Percentiles rank a stretch among this genome's conserved stretches.
These are phyloP conservation scores for Tenebrosternarchus preto DNA, from an alignment of 2,113 vertebrate genomes.

Conservation along the genomic window DNA sequence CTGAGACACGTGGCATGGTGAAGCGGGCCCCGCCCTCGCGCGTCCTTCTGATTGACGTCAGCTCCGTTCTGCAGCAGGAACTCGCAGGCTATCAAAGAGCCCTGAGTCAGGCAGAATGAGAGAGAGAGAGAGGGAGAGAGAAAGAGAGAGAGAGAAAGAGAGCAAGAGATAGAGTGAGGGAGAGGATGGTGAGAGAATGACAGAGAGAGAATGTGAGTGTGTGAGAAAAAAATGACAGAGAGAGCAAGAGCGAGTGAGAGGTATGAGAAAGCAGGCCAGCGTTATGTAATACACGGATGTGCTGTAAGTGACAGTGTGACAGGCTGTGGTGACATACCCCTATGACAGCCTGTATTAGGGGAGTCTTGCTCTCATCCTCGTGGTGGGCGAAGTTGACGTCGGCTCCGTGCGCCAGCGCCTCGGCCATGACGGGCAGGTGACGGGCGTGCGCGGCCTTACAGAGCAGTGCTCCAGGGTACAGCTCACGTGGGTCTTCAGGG, in stretches of 20 bases:
- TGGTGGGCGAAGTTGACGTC: slow-evolving; percentile 84
- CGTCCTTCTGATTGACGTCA: slow-evolving; percentile 91
- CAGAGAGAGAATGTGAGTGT: neutral
- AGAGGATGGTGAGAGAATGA: neutral
- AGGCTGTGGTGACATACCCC: slow-evolving; percentile 78
- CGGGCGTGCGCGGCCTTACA: slow-evolving; percentile 83
- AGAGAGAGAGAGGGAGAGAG: neutral
- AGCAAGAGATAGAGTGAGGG: neutral
- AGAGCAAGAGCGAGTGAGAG: neutral
- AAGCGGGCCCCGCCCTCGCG: slow-evolving; percentile 86
- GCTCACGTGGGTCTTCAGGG: slow-evolving; percentile 72
- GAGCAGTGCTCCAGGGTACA: slow-evolving; percentile 81
- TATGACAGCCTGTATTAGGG: slow-evolving; percentile 91
- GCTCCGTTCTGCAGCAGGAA: slow-evolving; percentile 97
- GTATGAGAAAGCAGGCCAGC: neutral
- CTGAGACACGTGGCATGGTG: slow-evolving; percentile 93
- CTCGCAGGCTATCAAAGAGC: slow-evolving; percentile 93
- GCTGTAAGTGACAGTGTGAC: neutral
- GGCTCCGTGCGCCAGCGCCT: slow-evolving; percentile 92
- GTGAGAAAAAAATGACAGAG: no score
- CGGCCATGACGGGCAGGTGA: slow-evolving; percentile 90
- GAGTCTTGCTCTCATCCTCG: slow-evolving; percentile 85
- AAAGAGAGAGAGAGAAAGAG: neutral
- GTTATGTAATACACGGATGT: neutral
- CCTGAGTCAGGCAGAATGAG: slow-evolving; percentile 65